Evolutionary conservation across 2,888 invertebrate genomes (phyloP), one percentile per base, ranked within the genome.

Genomic region (Dorcus hopei): DNA sequence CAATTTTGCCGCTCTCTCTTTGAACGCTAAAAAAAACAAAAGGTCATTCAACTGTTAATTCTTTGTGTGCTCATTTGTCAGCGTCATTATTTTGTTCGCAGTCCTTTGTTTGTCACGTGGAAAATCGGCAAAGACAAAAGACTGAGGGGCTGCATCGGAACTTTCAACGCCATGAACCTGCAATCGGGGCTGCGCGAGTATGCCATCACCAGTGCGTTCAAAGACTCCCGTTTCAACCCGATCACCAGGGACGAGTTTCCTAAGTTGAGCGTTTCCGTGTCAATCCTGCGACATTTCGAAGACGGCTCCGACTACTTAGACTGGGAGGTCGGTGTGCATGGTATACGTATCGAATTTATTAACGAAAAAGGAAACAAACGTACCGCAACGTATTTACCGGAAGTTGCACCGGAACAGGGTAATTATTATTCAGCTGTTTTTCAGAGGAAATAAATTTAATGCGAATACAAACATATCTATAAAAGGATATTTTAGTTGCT

Each of bases 31-130:
- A 9, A n/a, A 50, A 51, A 57, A 65, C 57, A 52, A 62, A 61
- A 70, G 73, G 73, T 74, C 74, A 72, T 73, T 73, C 70, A 74
- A 74, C 73, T 65, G 64, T 67, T 39, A 63, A 60, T 64, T 62
- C 66, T 72, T 70, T 70, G 66, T 71, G 69, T 47, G 19, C 11
- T 52, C 19, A 23, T 39, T 42, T 53, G 39, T 48, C 33, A 57
- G 40, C 45, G 47, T 42, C 26, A 9, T 42, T 45, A 61, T 65
- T 68, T 62, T 72, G 70, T n/a, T 68, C 74, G 41, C 66, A 95
- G 95, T 80, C 99, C 99, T 56, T 84, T 99, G 75, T 99, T 99
- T 83, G 99, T 99, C 67, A 99, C 99, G 63, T 99, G 99, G 99
- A 94, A 95, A 81, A 95, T 95, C 76, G 99, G 98, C 53, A 90